Base-by-base conservation (phyloP, 2,797 vertebrate species). In the Thalassophryne amazonica region DNA sequence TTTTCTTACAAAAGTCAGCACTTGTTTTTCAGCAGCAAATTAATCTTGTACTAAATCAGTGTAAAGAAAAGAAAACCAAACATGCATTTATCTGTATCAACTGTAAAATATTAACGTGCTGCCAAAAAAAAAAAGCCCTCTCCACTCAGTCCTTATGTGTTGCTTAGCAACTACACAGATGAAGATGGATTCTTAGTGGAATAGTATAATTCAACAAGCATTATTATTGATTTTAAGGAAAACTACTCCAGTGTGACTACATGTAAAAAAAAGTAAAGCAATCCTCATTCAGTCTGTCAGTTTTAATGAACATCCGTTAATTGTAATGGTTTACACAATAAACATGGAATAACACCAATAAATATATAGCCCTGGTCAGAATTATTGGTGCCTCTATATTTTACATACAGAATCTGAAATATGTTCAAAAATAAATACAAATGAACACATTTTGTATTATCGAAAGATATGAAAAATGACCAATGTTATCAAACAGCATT, bases 91-190 rank as follows among this genome's bases (percentile, higher is more conserved):
- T 60, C 43, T 27, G 20, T 22, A 22, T 34, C 53, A 59, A 42
- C 4, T 45, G 35, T 58, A 17, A 66, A 57, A 62, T 46, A 48
- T 55, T 33, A 53, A 67, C 43, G 25, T 12, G 5, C 13, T 45
- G 41, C 49, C 50, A 39, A 43, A 30, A 62, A n/a, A 49, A 38
- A 51, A 29, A 19, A 29, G 8, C 7, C 23, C 32, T 17, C 14
- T 14, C 16, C 33, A 13, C 38, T 56, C 29, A 7, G 23, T 55
- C 32, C 37, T 29, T 27, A 14, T 4, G 29, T 19, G 73, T 75
- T 77, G 57, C 73, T 66, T 53, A 69, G 76, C 65, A 76, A 82
- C 72, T 40, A 24, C 10, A 36, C 34, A 45, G 30, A 30, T 39
- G 23, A 36, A 5, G n/a, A 33, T 28, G 8, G 30, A 18, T 29